A percentile compares a stretch with the other conserved stretches of the same genome.
Evolutionary conservation across 2,797 vertebrate species (phyloP).

Genomic region (Hoplostethus mediterraneus): DNA sequence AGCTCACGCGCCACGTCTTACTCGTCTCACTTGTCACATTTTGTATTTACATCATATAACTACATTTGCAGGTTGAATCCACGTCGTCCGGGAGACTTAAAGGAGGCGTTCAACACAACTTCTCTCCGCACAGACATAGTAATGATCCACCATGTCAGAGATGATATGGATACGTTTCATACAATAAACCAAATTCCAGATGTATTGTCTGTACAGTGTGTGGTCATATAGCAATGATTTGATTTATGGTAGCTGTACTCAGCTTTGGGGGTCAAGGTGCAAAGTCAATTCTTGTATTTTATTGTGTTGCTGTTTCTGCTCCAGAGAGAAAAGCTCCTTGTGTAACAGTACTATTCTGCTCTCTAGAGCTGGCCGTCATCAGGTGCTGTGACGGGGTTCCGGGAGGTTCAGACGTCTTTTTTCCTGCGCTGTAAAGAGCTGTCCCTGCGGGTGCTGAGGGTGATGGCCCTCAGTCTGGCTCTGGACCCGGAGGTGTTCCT

Average conservation of each 20-base stretch:
- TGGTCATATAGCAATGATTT: no score
- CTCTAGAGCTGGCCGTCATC: slow-evolving; percentile 78
- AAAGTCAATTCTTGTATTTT: not conserved
- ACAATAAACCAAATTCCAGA: no score
- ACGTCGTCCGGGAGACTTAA: slow-evolving; percentile 78
- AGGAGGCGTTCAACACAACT: slow-evolving; percentile 80
- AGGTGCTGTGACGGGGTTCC: slow-evolving; percentile 57
- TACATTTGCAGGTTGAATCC: slow-evolving; percentile 78
- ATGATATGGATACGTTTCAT: not conserved
- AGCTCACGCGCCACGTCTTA: rapidly evolving
- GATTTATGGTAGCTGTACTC: no score
- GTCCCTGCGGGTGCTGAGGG: slow-evolving; percentile 74
- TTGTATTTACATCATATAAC: not conserved
- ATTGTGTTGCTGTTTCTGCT: not conserved
- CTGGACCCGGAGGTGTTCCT: slow-evolving; percentile 78
- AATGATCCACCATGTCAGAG: slow-evolving; percentile 37
- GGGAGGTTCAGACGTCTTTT: slow-evolving; percentile 63
- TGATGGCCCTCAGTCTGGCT: slow-evolving; percentile 78
- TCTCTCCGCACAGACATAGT: slow-evolving; percentile 71
- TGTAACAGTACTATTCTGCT: not conserved
- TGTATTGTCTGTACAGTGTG: no score
- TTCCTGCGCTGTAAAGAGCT: slow-evolving; percentile 80
- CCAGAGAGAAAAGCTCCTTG: not conserved
- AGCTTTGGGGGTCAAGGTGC: not conserved
- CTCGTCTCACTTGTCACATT: not conserved